Evolutionary conservation across 2,797 vertebrate species (phyloP).

Genomic region (Enteromius afrohamiltoni): DNA sequence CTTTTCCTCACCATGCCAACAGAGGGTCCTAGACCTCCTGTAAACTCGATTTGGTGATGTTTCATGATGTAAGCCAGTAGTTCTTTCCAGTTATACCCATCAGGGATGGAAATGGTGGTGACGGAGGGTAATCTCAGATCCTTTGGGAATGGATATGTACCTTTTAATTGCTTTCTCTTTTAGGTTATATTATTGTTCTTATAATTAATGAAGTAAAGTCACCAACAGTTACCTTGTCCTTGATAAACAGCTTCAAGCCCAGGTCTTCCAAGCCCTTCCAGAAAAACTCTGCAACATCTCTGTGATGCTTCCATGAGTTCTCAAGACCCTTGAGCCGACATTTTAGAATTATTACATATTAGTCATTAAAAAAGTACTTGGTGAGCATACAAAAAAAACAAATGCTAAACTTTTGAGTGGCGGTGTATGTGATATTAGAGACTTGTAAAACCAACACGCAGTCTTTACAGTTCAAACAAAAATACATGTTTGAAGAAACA

Average conservation of each 20-base stretch:
- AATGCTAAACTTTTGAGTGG: background rate
- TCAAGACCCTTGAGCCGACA: slow-evolving; percentile 85
- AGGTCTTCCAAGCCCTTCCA: slow-evolving; percentile 83
- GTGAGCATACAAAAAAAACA: background rate
- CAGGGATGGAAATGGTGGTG: slow-evolving; percentile 85
- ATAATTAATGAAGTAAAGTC: background rate
- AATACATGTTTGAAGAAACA: background rate
- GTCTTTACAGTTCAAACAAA: background rate
- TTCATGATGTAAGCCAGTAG: slow-evolving; percentile 86
- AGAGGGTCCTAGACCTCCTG: slow-evolving; percentile 90
- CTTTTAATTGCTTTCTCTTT: background rate
- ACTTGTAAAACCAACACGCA: background rate
- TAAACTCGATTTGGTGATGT: slow-evolving; percentile 85
- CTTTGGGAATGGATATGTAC: slow-evolving; percentile 67
- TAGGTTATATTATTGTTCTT: background rate
- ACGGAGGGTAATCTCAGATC: slow-evolving; percentile 88
- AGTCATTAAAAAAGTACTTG: slow-evolving; percentile 6
- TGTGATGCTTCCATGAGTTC: slow-evolving; percentile 86
- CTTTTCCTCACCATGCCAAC: slow-evolving; percentile 82
- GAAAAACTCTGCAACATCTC: slow-evolving; percentile 78
- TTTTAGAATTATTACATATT: slow-evolving; percentile 22
- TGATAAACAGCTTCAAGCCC: slow-evolving; percentile 90
- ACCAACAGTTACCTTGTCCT: slow-evolving; percentile 80
- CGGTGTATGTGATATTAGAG: background rate
- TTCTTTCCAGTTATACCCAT: slow-evolving; percentile 88